Base-by-base conservation (phyloP, 2,797 vertebrate species). In the Sebastes hopkinsi region DNA sequence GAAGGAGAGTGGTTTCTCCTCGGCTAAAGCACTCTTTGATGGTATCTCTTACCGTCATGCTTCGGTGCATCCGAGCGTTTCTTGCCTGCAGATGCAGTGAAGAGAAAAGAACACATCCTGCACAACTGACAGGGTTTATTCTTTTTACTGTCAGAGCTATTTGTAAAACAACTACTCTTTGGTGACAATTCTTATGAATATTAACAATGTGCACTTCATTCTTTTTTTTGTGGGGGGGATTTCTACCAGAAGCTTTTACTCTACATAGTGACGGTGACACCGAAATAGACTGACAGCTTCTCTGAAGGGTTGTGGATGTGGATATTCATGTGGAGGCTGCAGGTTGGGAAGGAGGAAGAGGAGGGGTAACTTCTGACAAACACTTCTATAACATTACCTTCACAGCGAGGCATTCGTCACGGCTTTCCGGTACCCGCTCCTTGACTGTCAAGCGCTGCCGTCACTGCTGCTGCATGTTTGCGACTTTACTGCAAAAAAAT, bases 51-150 rank as follows among this genome's bases (percentile, higher is more conserved):
- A 84, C 91, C 83, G 83, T 85, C 77, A 61, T 55, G 89, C 90
- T 85, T 82, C 89, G 67, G 70, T 89, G 90, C 85, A 22, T 84
- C 67, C 36, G 84, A 89, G 87, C 52, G 58, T 84, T 71, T 87
- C 73, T 85, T 84, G 86, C 87, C 86, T 92, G 75, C 52, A 79
- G 91, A 90, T 11, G 79, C 90, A 91, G 76, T 85, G 86, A 79
- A 88, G 90, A 81, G 86, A 89, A 86, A 88, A 92, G 87, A 92
- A 89, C 82, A 88, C 83, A 82, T 92, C 89, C 87, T 82, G 86
- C 87, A 84, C 76, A 90, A 83, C 84, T 89, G 90, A 90, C 89
- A 89, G 82, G 77, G 68, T 85, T 87, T 83, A 78, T 89, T 92
- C 89, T 86, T 90, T 84, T 83, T 79, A 86, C 86, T 82, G 84